phyloP scores from a whole-genome alignment of 2,113 vertebrate species.

The Echinops telfairi region DNA sequence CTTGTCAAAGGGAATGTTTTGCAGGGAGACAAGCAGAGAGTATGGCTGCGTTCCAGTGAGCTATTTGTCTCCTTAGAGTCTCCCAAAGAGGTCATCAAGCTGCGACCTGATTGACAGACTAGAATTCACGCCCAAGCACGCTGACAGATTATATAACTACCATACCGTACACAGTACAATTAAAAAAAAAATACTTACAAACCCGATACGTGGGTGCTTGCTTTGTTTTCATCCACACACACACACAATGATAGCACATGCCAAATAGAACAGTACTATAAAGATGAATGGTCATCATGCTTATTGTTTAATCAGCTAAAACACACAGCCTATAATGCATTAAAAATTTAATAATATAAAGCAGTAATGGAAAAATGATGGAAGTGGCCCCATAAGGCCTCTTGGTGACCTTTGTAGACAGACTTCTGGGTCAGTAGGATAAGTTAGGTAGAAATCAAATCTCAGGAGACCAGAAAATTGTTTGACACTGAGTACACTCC shows the following conservation, averaged over 20 bases:
- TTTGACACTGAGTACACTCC: not conserved
- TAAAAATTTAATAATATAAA: not conserved
- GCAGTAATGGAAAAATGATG: not conserved
- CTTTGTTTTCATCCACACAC: constrained; percentile 57
- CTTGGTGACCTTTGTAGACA: constrained; percentile 11
- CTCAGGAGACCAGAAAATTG: constrained; percentile 42
- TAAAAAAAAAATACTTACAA: not conserved
- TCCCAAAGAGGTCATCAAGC: too few relatives aligned
- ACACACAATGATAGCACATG: constrained; percentile 9
- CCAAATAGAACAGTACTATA: constrained; percentile 49
- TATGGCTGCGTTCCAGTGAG: too few relatives aligned
- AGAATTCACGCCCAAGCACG: too few relatives aligned
- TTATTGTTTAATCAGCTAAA: constrained; percentile 38
- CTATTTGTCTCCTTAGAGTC: too few relatives aligned
- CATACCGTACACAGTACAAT: too few relatives aligned
- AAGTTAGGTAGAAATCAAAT: constrained; percentile 44
- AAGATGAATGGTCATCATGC: not conserved
- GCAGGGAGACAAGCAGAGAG: too few relatives aligned
- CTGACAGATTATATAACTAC: too few relatives aligned
- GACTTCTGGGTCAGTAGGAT: not conserved
- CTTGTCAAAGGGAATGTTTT: too few relatives aligned
- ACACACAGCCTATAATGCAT: not conserved
- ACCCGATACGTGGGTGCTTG: not conserved
- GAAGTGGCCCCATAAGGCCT: not conserved
- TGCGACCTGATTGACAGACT: too few relatives aligned